These are phyloP conservation scores for Drosophila grimshawi DNA, from an alignment of 1,140 invertebrate species.

Conservation along the genomic window DNA sequence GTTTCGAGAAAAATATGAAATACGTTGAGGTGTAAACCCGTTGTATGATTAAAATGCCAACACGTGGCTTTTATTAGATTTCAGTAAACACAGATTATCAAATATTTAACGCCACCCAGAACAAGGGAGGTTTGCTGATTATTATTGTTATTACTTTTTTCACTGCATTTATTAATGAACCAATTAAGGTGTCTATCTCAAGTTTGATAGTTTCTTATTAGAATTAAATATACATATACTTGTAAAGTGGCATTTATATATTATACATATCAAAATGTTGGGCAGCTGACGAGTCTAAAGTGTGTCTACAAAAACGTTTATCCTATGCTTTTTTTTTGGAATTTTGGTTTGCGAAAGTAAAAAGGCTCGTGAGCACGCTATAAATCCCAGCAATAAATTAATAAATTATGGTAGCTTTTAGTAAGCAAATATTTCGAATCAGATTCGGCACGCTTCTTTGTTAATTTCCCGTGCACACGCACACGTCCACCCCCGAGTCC, in stretches of 20 bases:
- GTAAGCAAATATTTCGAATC: conserved; percentile 73
- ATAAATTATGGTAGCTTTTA: conserved; percentile 42
- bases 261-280: too few relatives aligned
- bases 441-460: conserved; percentile 73
- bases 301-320: background rate
- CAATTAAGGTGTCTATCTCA: too few relatives aligned
- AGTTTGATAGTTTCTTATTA: too few relatives aligned
- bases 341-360: background rate
- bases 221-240: too few relatives aligned
- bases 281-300: background rate
- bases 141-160: too few relatives aligned
- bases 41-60: conserved; percentile 5
- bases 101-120: background rate
- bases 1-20: background rate
- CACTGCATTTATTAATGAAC: too few relatives aligned
- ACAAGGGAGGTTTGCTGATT: background rate
- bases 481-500: conserved; percentile 28
- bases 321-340: background rate
- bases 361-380: background rate
- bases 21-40: conserved; percentile 4
- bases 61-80: conserved; percentile 13
- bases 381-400: conserved; percentile 55
- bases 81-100: background rate
- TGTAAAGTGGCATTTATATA: too few relatives aligned
- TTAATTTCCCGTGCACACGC: conserved; percentile 81